Percentiles rank a stretch among this genome's conserved stretches.
These are phyloP conservation scores for Disparrhopalites patrizii DNA, from an alignment of 2,888 invertebrate species.

Conservation along the genomic window DNA sequence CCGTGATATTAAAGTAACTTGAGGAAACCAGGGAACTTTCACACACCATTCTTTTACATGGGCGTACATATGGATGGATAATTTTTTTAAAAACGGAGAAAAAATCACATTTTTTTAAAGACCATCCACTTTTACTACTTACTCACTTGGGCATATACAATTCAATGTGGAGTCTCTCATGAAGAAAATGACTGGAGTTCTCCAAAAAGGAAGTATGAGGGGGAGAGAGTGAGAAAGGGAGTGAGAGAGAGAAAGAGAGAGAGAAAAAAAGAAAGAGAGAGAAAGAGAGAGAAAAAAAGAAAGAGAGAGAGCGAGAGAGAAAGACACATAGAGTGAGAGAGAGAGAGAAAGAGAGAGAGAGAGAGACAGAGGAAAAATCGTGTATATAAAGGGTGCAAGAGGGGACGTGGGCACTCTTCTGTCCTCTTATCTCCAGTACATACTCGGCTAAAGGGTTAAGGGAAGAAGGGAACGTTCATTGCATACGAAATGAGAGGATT, in stretches of 20 bases:
- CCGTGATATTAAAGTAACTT: no score
- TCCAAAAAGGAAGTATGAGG: neutral
- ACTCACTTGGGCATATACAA: no score
- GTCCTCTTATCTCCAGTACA: neutral
- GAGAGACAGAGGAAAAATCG: neutral
- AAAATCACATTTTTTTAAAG: no score
- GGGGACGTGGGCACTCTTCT: neutral
- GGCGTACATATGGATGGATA: no score
- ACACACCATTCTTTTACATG: no score
- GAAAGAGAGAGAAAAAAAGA: neutral
- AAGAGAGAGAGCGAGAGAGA: neutral
- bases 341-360: neutral
- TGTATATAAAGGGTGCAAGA: neutral
- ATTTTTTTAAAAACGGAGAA: no score
- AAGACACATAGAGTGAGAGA: neutral
- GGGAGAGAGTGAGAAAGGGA: neutral
- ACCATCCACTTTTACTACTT: no score
- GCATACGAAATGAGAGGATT: slow-evolving; percentile 29
- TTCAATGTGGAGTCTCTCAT: no score
- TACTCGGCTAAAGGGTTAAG: neutral
- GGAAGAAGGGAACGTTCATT: slow-evolving; percentile 19
- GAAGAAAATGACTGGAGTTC: no score
- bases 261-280: neutral
- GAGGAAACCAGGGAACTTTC: no score
- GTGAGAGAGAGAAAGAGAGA: neutral